Base-by-base conservation (phyloP, 1,140 invertebrate genomes). In the Diachasma alloeum region DNA sequence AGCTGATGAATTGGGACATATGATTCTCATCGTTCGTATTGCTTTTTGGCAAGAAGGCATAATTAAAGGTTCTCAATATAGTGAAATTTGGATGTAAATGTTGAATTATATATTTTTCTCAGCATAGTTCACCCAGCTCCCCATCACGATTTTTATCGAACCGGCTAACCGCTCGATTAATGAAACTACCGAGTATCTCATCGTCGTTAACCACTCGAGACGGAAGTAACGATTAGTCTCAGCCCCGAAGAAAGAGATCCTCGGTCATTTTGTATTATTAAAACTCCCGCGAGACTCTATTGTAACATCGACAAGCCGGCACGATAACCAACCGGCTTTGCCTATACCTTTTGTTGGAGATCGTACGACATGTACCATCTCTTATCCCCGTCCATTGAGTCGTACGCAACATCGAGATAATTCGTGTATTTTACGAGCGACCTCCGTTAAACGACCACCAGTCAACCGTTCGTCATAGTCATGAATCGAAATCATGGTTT, bases 181-280 rank as follows among this genome's bases (percentile, higher is more conserved):
- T 53, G 48, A 17, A 53, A 53, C 17, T 53, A 53, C 48, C 5
- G 15, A 19, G 48, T 17, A 53, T 53, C 48, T 53, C 48, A 6
- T 17, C 48, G 17, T 53, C n/a, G 48, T 53, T 53, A 53, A 53
- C 48, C 13, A 42, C 31, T 31, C 44, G 44, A 85, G 84, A 81
- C 87, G 87, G 85, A 88, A 88, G 86, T 83, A 86, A 87, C 84
- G 87, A 88, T 89, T 89, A 89, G 84, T 80, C 85, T 81, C 75
- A 63, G 24, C 6, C 6, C 24, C 81, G 82, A 87, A 89, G 87
- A 88, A 88, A 88, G 88, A 88, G 84, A 83, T 85, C 84, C 86
- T 83, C 59, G 59, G 59, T 63, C 59, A 31, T 63, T 63, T 63
- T 26, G 59, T 63, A 63, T 63, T 63, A 63, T 63, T 63, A 87